phyloP scores from a whole-genome alignment of 2,888 invertebrate genomes.

The Melieria omissa region DNA sequence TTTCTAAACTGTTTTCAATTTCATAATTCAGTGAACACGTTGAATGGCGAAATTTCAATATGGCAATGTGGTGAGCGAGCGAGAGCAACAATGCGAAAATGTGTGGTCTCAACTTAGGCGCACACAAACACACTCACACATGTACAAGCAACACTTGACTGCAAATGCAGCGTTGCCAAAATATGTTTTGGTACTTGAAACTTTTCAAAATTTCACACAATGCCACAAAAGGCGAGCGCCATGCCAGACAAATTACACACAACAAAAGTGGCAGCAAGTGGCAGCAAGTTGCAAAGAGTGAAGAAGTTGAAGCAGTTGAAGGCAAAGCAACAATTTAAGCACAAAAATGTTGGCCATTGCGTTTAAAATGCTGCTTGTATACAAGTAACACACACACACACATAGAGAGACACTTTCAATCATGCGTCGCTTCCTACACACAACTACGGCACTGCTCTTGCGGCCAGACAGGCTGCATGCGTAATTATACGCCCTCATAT shows the following conservation, averaged over 20 bases:
- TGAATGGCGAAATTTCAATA: conserved; percentile 58
- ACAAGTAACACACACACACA: not conserved
- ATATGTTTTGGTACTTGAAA: no score
- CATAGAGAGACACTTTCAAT: not conserved
- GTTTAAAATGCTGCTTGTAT: not conserved
- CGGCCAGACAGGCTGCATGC: not conserved
- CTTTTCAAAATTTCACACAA: no score
- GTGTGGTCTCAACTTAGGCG: not conserved
- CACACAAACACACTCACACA: not conserved
- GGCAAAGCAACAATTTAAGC: not conserved
- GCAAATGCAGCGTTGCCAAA: no score
- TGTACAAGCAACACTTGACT: not conserved
- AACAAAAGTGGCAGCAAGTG: no score
- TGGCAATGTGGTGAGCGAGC: conserved; percentile 46
- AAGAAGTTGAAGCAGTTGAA: not conserved
- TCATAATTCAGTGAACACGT: conserved; percentile 64
- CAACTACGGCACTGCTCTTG: no score
- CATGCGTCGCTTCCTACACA: not conserved
- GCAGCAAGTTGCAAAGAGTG: not conserved
- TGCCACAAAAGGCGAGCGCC: no score
- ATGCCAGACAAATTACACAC: no score
- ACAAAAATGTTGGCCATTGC: conserved; percentile 3
- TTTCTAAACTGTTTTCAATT: conserved; percentile 61
- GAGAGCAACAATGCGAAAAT: conserved; percentile 12
- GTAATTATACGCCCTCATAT: not conserved